Evolutionary conservation across 2,888 invertebrate species (phyloP), one percentile per base, ranked within the genome.

Genomic region (Aethes cnicana): DNA sequence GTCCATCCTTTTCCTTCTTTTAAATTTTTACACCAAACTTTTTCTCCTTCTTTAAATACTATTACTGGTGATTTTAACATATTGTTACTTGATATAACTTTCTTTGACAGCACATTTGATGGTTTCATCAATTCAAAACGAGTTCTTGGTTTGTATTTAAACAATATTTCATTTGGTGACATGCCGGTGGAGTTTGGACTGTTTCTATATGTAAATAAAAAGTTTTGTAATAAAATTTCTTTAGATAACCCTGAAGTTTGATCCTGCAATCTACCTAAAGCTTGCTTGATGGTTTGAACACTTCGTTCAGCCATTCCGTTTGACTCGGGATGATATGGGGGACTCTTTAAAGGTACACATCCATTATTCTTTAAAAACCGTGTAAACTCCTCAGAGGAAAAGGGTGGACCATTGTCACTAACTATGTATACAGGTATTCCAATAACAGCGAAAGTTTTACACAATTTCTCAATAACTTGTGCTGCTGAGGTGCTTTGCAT

Each of bases 381-480:
- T 18, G 36, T 2, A 11, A 46, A 39, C 6, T 30, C 30, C 6
- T 1, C 7, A 7, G 30, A 30, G 8, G 11, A 7, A 30, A 30
- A 30, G 4, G 30, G 30, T 7, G 30, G 42, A 4, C 42, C 42
- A 42, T 42, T 42, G 9, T 42, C 42, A 30, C 42, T 42, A 8
- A 44, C 44, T 20, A 49, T 28, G 4, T 21, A 21, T 25, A 17
- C 26, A 28, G 42, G 53, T 23, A 42, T 33, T 5, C 23, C 53
- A 23, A 43, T 53, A 9, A 42, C 14, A n/a, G 42, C 36, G 41
- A 47, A 53, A 6, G 53, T 53, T 33, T 50, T 47, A 43, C 32
- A 47, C 12, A 56, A 28, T 42, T 50, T 50, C 47, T 54, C 49
- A 18, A 50, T 54, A 1, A 54, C 54, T 1, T 54, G 48, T 9